Base-by-base conservation (phyloP, 2,113 vertebrate genomes). In the Ochotona curzoniae region DNA sequence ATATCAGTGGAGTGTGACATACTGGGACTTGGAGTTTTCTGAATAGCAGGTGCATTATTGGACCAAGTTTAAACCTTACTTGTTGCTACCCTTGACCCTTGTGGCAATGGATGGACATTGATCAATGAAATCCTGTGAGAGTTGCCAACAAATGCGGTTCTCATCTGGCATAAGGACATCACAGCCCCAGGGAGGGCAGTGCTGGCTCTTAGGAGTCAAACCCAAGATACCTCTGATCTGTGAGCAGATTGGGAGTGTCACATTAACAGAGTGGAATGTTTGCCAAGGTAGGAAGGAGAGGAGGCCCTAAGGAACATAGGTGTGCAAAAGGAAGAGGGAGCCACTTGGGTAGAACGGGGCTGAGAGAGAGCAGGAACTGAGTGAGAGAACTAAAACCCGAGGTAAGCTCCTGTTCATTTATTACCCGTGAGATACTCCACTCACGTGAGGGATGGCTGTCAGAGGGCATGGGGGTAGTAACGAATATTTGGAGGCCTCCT, bases 381-480 rank as follows among this genome's bases (percentile, higher is more conserved):
- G 2, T 30, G 2, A 47, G 47, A 47, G 35, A 73, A 21, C 63
- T 26, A 18, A 38, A 78, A 21, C 38, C 87, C 79, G 91, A 26
- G 84, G 66, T n/a, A 32, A 85, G 80, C 88, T 47, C n/a, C 87
- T 2, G 35, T 92, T 96, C 38, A 93, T 94, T 97, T 90, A 87
- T 67, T 78, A 87, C 85, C 87, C 84, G 67, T 83, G 96, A 97
- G 96, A 95, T 32, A 17, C 7, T 28, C 96, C 67, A 84, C 35
- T 95, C 18, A 13, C 92, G 91, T 91, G 74, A 92, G 89, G 0
- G 70, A 87, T 1, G 32, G 87, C 7, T 4, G 8, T 76, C 0
- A 1, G 92, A 81, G 83, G 93, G 92, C 78, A 14, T 0, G 0
- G 73, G 18, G 30, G 75, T 44, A 67, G 51, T 76, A 15, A 71